Conservation (phyloP, 2,797 vertebrate species). For the Ctenochaetus hawaiiensis region DNA sequence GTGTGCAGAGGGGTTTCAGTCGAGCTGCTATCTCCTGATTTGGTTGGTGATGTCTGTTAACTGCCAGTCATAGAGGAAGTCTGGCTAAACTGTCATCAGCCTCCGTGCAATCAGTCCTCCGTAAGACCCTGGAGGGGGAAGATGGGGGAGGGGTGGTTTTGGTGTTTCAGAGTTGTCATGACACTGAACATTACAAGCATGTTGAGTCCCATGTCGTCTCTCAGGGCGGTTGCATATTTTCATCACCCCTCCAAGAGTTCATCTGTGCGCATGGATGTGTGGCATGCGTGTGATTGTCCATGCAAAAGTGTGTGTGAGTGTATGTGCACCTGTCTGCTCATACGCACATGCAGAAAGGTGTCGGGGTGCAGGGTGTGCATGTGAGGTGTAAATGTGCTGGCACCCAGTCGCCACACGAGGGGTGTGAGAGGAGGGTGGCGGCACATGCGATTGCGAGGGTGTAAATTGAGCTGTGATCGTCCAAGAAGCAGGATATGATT, state of each 20-base stretch:
- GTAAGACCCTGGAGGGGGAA: constrained; percentile 24
- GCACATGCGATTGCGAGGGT: constrained; percentile 69
- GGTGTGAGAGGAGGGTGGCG: constrained; percentile 70
- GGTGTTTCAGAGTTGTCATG: constrained; percentile 59
- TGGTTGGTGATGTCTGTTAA: constrained; percentile 73
- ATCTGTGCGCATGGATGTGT: background rate
- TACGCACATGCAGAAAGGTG: constrained; percentile 39
- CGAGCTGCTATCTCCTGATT: constrained; percentile 64
- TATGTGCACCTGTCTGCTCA: constrained; percentile 42
- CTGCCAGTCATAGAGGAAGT: constrained; percentile 75
- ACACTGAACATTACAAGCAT: constrained; percentile 63
- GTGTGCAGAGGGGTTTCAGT: constrained; percentile 19
- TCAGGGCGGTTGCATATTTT: constrained; percentile 81
- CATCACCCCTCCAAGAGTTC: constrained; percentile 34
- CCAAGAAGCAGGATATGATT: constrained; percentile 75
- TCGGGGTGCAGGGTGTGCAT: constrained; percentile 47
- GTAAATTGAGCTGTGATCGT: constrained; percentile 85
- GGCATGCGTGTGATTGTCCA: background rate
- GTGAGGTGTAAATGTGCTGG: constrained; percentile 84
- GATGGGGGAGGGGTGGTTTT: constrained; percentile 27
- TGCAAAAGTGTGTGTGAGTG: constrained; percentile 13
- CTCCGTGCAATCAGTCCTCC: constrained; percentile 54
- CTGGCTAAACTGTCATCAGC: constrained; percentile 77
- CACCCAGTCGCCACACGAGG: constrained; percentile 71
- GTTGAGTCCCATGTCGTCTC: constrained; percentile 72